These are phyloP conservation scores for Sinentomon sp. DNA, from an alignment of 2,888 invertebrate genomes.

Conservation along the genomic window DNA sequence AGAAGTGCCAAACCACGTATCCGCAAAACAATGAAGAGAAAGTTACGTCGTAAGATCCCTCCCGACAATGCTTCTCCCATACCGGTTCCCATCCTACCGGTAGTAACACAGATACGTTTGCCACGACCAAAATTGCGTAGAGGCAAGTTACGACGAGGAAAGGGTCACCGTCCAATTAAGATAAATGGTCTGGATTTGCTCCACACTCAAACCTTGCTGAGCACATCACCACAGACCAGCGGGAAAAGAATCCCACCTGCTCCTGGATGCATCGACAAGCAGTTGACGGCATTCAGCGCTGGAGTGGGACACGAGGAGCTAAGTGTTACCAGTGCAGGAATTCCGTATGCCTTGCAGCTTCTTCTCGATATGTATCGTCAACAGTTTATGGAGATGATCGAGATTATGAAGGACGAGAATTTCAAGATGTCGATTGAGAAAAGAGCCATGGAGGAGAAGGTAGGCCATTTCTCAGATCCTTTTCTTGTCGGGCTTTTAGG, in stretches of 20 bases:
- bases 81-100: constrained; percentile 14
- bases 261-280: constrained; percentile 74
- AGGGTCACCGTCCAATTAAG: constrained; percentile 36
- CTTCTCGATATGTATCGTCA: constrained; percentile 57
- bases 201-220: constrained; percentile 63
- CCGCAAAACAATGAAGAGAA: no score
- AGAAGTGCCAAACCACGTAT: no score
- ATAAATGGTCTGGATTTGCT: constrained; percentile 65
- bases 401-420: constrained; percentile 46
- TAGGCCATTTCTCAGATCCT: no score
- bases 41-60: no score
- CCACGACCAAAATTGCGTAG: background rate
- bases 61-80: no score
- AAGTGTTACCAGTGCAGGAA: constrained; percentile 50
- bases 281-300: constrained; percentile 29
- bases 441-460: no score
- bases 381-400: constrained; percentile 58
- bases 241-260: constrained; percentile 54
- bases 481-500: no score
- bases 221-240: constrained; percentile 46
- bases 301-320: constrained; percentile 41
- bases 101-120: background rate
- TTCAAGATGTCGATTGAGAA: constrained; percentile 47
- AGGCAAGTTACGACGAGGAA: constrained; percentile 31
- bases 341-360: constrained; percentile 63